phyloP scores from a whole-genome alignment of 2,797 vertebrate genomes.

The Phyllotis vaccarum region DNA sequence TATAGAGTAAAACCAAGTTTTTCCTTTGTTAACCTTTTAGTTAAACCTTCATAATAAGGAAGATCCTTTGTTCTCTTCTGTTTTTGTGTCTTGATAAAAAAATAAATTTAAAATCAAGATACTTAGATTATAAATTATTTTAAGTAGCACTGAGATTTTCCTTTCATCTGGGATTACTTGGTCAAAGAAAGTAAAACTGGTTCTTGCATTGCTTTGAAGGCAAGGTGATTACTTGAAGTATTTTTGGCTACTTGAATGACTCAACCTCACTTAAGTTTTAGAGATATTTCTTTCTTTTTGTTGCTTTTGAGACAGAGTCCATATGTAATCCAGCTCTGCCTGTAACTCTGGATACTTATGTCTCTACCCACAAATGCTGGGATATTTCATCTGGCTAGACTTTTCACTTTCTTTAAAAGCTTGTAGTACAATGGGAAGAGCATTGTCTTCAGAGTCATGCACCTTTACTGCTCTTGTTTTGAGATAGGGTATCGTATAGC shows the following conservation, averaged over 20 bases:
- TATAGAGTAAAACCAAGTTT: constrained; percentile 35
- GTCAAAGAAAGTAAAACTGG: constrained; percentile 58
- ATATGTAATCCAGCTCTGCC: not conserved
- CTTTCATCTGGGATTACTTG: constrained; percentile 2
- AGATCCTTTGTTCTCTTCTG: not conserved
- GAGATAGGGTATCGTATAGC: not conserved
- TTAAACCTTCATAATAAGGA: no score
- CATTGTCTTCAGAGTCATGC: not conserved
- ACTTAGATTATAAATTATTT: constrained; percentile 55
- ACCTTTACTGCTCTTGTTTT: not conserved
- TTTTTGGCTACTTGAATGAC: constrained; percentile 57
- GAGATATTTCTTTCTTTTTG: not conserved
- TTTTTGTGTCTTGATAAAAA: constrained; percentile 55
- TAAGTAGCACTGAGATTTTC: constrained; percentile 40
- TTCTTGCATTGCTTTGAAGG: constrained; percentile 67
- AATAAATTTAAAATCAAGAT: constrained; percentile 64
- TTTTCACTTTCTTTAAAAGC: not conserved
- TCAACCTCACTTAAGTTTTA: constrained; percentile 50
- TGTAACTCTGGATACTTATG: not conserved
- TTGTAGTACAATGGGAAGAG: not conserved
- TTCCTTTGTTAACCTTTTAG: constrained; percentile 42
- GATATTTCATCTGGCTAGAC: not conserved
- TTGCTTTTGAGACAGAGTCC: not conserved
- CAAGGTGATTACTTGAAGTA: constrained; percentile 41
- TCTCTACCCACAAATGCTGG: not conserved